Evolutionary conservation across 2,797 vertebrate species (phyloP), one percentile per base, ranked within the genome.

Genomic region (Malurus leucopterus): DNA sequence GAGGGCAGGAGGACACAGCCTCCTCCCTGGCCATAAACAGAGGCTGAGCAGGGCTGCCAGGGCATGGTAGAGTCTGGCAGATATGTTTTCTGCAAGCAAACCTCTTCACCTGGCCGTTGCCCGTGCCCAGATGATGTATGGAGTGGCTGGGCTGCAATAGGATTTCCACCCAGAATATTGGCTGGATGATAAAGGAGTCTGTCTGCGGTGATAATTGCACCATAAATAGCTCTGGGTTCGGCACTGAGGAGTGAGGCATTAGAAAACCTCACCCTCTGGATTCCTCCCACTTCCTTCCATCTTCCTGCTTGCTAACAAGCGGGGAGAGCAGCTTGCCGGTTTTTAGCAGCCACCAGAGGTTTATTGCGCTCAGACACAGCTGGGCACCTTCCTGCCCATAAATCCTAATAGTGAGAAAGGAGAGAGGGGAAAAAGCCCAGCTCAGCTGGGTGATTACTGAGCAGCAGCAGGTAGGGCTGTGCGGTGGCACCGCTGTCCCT

Each of bases 161-260:
- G 88, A 91, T 93, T 95, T 89, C 84, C 83, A 72, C 86, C 51
- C 84, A 63, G 90, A 88, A 92, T 95, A 93, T 93, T 90, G 88
- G 93, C 95, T 74, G 79, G 74, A 86, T 93, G 94, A 96, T 88
- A 89, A 94, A 96, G 75, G 79, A 91, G 55, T 72, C 92, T 96
- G 83, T 92, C 93, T 86, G 76, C 3, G 8, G 80, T 92, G 69
- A 73, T 89, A 95, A 96, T 94, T 93, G 89, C 68, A 63, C 81
- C 92, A 89, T 94, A 95, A 92, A 95, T 86, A 95, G 85, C 15
- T 13, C 84, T 65, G 73, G 72, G 65, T 72, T 71, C 55, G 3
- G 59, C 86, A 91, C 54, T 92, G 86, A 77, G 4, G 89, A 85
- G 85, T 76, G 94, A 89, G 68, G 89, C 78, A 68, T 63, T 86